Percentiles rank a stretch among this genome's conserved stretches.
Evolutionary conservation across 1,140 invertebrate species (phyloP).

Genomic region (Zaprionus africanus): DNA sequence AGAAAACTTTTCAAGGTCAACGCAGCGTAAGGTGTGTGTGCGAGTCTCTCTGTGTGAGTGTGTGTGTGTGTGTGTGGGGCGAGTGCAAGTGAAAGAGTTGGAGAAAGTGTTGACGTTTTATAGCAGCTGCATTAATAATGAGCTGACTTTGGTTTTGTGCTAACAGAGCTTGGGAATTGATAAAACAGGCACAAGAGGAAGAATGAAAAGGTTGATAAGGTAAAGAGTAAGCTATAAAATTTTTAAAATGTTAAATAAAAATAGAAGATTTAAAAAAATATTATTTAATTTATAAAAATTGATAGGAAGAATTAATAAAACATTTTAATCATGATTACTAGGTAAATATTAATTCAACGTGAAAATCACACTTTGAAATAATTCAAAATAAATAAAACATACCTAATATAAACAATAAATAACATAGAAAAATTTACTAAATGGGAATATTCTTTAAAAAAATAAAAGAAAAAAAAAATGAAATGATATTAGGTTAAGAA

Average conservation of each 20-base stretch:
- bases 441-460: too few relatives aligned
- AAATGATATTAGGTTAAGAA: too few relatives aligned
- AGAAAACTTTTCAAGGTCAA: slow-evolving; percentile 59
- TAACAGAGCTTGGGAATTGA: slow-evolving; percentile 2
- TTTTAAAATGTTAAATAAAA: neutral
- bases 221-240: neutral
- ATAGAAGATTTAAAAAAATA: neutral
- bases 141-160: neutral
- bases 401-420: too few relatives aligned
- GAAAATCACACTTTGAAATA: too few relatives aligned
- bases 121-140: slow-evolving; percentile 1
- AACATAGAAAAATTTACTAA: too few relatives aligned
- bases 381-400: too few relatives aligned
- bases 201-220: neutral
- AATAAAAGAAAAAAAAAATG: too few relatives aligned
- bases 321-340: too few relatives aligned
- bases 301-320: too few relatives aligned
- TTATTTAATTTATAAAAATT: too few relatives aligned
- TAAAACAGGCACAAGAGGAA: neutral
- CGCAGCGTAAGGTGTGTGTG: neutral
- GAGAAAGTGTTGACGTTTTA: slow-evolving; percentile 24
- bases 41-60: neutral
- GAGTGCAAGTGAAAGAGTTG: neutral
- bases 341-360: too few relatives aligned
- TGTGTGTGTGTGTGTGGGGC: neutral